Evolutionary conservation across 2,113 vertebrate species (phyloP), one percentile per base, ranked within the genome.

Genomic region (Rhinichthys klamathensis): DNA sequence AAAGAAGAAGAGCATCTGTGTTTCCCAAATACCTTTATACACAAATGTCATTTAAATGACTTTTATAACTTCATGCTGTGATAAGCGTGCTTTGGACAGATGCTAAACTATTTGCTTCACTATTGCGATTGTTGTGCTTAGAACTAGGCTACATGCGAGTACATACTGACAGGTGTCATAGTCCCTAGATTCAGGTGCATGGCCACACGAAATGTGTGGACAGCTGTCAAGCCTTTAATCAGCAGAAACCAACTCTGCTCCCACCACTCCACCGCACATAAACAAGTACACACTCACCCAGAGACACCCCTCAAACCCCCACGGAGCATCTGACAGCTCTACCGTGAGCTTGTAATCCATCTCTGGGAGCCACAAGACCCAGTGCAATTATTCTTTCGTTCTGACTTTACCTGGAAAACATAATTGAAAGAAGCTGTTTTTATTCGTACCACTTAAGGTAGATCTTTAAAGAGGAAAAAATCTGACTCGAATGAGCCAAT

Each of bases 401-500:
- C 93, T 95, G 93, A 94, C 94, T 93, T 92, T 93, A 93, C 93
- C 92, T 92, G 91, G 89, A 92, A 91, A 91, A 91, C 93, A 92
- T 93, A 91, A 93, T 92, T 92, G 93, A 92, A 92, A 88, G 89
- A 90, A 87, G 82, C 89, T 87, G 91, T 91, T 91, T 89, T 73
- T 30, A 88, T 72, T 84, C 92, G 89, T 91, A 90, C 92, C 91
- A 90, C 92, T 92, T 92, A 92, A 91, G 25, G 90, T 92, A 94
- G 91, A 78, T 65, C 84, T 58, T 72, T 82, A 82, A 84, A 61
- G 60, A 69, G 35, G 32, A 63, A 85, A 80, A 86, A 41, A 10
- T 32, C 9, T 38, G 63, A 25, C 32, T 54, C 30, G 32, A 46
- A 25, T 32, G 27, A 82, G 84, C 41, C 35, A 73, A 35, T 73